These are phyloP conservation scores for Oncorhynchus nerka DNA, from an alignment of 2,113 vertebrate species.

Conservation along the genomic window DNA sequence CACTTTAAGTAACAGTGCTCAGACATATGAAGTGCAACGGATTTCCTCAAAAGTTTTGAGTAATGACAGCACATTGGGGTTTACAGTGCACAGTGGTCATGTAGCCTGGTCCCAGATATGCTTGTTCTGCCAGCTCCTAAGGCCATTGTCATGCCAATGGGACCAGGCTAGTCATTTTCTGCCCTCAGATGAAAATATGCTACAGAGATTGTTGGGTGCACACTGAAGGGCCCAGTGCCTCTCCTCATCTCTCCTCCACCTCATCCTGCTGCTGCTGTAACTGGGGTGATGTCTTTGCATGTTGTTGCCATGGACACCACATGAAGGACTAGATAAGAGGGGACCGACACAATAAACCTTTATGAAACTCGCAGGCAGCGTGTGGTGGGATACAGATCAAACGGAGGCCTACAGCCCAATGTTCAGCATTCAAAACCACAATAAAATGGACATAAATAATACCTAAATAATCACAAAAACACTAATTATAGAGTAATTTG, in stretches of 20 bases:
- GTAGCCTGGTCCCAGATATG: too few relatives aligned
- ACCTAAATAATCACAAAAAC: slow-evolving; percentile 12
- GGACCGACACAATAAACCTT: slow-evolving; percentile 56
- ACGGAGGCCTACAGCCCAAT: slow-evolving; percentile 21
- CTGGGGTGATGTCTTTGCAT: slow-evolving; percentile 26
- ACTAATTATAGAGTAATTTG: too few relatives aligned
- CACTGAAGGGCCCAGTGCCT: not conserved
- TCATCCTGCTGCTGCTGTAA: slow-evolving; percentile 16
- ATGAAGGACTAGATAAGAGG: slow-evolving; percentile 73
- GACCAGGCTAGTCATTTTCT: too few relatives aligned
- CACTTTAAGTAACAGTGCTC: too few relatives aligned
- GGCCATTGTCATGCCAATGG: too few relatives aligned
- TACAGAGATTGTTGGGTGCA: too few relatives aligned
- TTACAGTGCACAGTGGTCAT: too few relatives aligned
- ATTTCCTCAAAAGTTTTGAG: too few relatives aligned
- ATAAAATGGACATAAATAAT: slow-evolving; percentile 50
- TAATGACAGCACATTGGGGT: too few relatives aligned
- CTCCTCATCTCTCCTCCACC: not conserved
- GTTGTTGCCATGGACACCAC: slow-evolving; percentile 63
- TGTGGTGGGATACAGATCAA: slow-evolving; percentile 59
- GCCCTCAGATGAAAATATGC: too few relatives aligned
- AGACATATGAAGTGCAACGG: too few relatives aligned
- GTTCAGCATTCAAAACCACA: slow-evolving; percentile 45
- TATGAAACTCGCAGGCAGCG: slow-evolving; percentile 45
- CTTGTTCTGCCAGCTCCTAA: too few relatives aligned